A percentile compares a stretch with the other conserved stretches of the same genome.
Conservation (phyloP, 2,113 vertebrate genomes). For the Triplophysa rosa region DNA sequence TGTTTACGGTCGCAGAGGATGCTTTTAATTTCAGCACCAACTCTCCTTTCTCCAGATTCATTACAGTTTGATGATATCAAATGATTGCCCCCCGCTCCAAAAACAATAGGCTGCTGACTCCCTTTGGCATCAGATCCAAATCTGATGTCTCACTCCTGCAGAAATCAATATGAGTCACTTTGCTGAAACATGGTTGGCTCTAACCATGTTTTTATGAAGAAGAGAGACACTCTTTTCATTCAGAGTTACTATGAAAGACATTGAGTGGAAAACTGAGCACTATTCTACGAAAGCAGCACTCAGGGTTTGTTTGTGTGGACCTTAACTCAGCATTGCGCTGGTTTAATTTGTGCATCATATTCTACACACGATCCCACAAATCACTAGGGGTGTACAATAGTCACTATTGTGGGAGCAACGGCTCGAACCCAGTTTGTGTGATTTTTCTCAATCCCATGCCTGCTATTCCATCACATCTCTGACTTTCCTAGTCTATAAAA, state of each 20-base stretch:
- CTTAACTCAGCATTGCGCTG: background rate
- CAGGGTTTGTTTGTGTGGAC: background rate
- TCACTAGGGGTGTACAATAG: background rate
- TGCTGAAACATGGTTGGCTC: constrained; percentile 49
- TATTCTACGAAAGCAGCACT: background rate
- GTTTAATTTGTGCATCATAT: constrained; percentile 7
- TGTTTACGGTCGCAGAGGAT: constrained; percentile 41
- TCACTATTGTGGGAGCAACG: background rate
- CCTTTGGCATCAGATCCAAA: constrained; percentile 46
- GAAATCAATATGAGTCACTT: constrained; percentile 51
- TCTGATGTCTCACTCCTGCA: constrained; percentile 49
- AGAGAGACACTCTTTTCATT: constrained; percentile 38
- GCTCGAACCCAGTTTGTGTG: background rate
- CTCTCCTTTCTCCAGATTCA: constrained; percentile 58
- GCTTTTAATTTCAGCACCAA: constrained; percentile 48
- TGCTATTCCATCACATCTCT: background rate
- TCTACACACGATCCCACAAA: background rate
- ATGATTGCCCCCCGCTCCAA: constrained; percentile 65
- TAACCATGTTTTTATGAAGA: constrained; percentile 45
- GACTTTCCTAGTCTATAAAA: background rate
- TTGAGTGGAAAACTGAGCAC: constrained; percentile 19
- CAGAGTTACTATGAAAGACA: constrained; percentile 42
- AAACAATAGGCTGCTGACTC: constrained; percentile 61
- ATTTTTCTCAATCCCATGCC: background rate
- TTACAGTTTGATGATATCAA: constrained; percentile 73